These are phyloP conservation scores for Calameuta filiformis DNA, from an alignment of 2,888 invertebrate species.

Conservation along the genomic window DNA sequence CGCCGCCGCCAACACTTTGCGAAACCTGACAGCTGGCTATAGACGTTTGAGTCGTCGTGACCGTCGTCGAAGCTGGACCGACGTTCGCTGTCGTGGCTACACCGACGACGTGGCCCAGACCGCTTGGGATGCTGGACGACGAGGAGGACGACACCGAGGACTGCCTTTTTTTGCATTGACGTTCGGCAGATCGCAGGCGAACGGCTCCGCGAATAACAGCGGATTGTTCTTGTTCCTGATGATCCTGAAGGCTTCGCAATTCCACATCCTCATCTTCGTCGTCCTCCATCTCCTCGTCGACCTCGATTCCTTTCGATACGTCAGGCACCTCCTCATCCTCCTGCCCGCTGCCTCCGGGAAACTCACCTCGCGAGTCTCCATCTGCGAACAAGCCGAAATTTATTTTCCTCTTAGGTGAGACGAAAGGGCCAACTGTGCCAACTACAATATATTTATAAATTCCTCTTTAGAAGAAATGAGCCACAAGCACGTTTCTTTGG, in stretches of 20 bases:
- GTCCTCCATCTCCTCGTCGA: conserved; percentile 68
- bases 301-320: conserved; percentile 60
- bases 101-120: conserved; percentile 34
- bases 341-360: conserved; percentile 64
- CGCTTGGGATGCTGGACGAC: conserved; percentile 44
- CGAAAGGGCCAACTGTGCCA: too few relatives aligned
- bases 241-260: conserved; percentile 51
- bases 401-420: neutral
- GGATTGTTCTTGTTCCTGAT: conserved; percentile 50
- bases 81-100: conserved; percentile 58
- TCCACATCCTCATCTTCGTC: conserved; percentile 68
- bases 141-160: conserved; percentile 56
- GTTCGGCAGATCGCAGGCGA: conserved; percentile 22
- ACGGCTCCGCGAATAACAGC: conserved; percentile 41
- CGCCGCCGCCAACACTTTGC: conserved; percentile 69
- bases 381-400: conserved; percentile 57
- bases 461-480: too few relatives aligned
- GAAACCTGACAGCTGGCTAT: conserved; percentile 57
- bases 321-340: conserved; percentile 60
- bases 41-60: conserved; percentile 67
- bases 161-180: conserved; percentile 53
- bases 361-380: conserved; percentile 66
- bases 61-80: conserved; percentile 68
- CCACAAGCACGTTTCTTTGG: too few relatives aligned
- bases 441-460: too few relatives aligned